Evolutionary conservation across 2,113 vertebrate genomes (phyloP).

Genomic region (Entelurus aequoreus): DNA sequence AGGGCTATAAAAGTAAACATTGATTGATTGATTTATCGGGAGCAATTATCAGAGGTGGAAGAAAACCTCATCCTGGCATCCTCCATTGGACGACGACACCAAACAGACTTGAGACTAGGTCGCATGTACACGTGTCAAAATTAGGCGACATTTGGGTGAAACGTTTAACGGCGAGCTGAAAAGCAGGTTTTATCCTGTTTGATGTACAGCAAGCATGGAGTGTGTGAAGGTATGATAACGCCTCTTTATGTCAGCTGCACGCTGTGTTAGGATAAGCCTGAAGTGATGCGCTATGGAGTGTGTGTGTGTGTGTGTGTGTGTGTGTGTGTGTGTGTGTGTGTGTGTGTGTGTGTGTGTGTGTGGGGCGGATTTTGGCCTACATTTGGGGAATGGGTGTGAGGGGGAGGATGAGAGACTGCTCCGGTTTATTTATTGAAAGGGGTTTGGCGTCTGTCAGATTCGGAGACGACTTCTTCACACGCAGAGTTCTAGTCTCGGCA

Average conservation of each 20-base stretch:
- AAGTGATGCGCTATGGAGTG: slow-evolving; percentile 25
- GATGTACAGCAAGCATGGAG: not conserved
- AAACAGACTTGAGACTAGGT: too few species aligned
- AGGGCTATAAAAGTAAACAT: too few species aligned
- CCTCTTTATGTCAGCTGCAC: slow-evolving; percentile 30
- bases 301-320: slow-evolving; percentile 19
- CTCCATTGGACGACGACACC: too few species aligned
- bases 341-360: slow-evolving; percentile 22
- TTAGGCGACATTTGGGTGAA: not conserved
- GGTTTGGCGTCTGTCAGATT: slow-evolving; percentile 14
- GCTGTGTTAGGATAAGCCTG: slow-evolving; percentile 43
- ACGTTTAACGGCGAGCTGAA: not conserved
- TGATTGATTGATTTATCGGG: too few species aligned
- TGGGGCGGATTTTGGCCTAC: slow-evolving; percentile 45
- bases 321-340: slow-evolving; percentile 11
- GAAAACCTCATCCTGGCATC: too few species aligned
- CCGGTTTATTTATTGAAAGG: slow-evolving; percentile 49
- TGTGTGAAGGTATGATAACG: slow-evolving; percentile 14
- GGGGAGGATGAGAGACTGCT: slow-evolving; percentile 29
- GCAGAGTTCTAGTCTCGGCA: not conserved
- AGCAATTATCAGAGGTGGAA: too few species aligned
- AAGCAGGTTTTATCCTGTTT: not conserved
- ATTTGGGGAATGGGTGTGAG: slow-evolving; percentile 23
- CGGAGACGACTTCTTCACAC: not conserved
- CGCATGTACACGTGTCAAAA: too few species aligned